Conservation (phyloP, 1,140 invertebrate genomes). For the Anthonomus grandis region DNA sequence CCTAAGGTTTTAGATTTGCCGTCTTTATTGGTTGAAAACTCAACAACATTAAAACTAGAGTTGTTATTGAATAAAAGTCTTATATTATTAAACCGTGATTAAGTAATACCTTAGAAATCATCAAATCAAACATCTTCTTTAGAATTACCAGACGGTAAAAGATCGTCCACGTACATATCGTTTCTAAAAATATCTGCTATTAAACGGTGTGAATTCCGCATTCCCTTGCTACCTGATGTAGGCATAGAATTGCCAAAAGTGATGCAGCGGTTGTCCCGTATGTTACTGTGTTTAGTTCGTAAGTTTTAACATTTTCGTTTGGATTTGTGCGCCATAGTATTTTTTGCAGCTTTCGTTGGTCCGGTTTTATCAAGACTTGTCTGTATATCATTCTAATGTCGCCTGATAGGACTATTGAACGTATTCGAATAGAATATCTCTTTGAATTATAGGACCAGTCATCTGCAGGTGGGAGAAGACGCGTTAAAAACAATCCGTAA, state of each 20-base stretch:
- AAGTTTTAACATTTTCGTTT: no score
- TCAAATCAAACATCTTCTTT: constrained; percentile 27
- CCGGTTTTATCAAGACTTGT: no score
- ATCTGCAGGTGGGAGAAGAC: constrained; percentile 18
- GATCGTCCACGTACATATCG: constrained; percentile 48
- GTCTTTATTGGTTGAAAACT: constrained; percentile 1
- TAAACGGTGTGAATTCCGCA: constrained; percentile 19
- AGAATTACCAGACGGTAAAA: constrained; percentile 35
- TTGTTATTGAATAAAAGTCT: background rate
- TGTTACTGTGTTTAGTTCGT: no score
- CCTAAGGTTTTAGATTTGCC: constrained; percentile 20
- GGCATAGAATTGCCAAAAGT: constrained; percentile 31
- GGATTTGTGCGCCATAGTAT: no score
- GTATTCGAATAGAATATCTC: no score
- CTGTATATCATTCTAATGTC: no score
- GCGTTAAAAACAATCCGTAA: constrained; percentile 29
- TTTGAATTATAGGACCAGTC: constrained; percentile 33
- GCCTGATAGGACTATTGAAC: constrained; percentile 34
- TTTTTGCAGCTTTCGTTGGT: no score
- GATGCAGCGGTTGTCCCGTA: no score
- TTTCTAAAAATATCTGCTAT: constrained; percentile 20
- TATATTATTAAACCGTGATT: no score
- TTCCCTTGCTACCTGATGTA: constrained; percentile 29
- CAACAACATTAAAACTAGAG: background rate
- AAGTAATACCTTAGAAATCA: constrained; percentile 2